Conservation (phyloP, 2,797 vertebrate species). For the Chaunax sp. region DNA sequence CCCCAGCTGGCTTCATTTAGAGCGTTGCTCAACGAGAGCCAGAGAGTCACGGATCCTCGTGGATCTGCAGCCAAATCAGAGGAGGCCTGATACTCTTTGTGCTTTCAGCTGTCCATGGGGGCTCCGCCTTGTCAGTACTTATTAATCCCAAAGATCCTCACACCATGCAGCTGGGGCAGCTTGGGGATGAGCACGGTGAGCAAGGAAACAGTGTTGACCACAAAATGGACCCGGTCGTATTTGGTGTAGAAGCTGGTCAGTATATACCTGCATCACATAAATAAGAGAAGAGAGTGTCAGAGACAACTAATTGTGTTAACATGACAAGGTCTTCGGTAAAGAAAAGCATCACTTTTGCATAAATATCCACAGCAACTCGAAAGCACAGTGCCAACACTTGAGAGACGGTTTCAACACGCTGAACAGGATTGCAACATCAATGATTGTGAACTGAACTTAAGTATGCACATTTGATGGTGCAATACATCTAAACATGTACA, state of each 20-base stretch:
- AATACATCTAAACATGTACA: background rate
- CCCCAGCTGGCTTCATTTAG: slow-evolving; percentile 60
- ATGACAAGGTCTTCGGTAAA: background rate
- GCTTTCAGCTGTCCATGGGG: slow-evolving; percentile 49
- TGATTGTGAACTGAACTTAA: background rate
- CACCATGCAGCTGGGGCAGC: slow-evolving; percentile 95
- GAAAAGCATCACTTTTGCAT: background rate
- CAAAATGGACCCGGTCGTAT: slow-evolving; percentile 93
- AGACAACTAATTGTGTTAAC: background rate
- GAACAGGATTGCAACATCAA: slow-evolving; percentile 28
- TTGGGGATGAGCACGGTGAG: slow-evolving; percentile 95
- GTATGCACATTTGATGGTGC: background rate
- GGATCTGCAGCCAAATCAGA: slow-evolving; percentile 47
- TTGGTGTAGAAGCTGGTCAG: slow-evolving; percentile 99
- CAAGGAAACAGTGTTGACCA: slow-evolving; percentile 95
- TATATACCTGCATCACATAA: slow-evolving; percentile 87
- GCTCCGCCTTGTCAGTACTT: slow-evolving; percentile 88
- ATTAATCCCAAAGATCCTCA: slow-evolving; percentile 97
- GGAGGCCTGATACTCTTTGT: slow-evolving; percentile 46
- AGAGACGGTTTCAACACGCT: slow-evolving; percentile 13
- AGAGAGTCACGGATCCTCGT: slow-evolving; percentile 42
- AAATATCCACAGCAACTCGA: too few species aligned
- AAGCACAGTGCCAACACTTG: background rate
- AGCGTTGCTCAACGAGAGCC: slow-evolving; percentile 45
- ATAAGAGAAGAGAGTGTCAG: background rate